Evolutionary conservation across 2,888 invertebrate genomes (phyloP), one percentile per base, ranked within the genome.

Genomic region (Rhaphigaster nebulosa): DNA sequence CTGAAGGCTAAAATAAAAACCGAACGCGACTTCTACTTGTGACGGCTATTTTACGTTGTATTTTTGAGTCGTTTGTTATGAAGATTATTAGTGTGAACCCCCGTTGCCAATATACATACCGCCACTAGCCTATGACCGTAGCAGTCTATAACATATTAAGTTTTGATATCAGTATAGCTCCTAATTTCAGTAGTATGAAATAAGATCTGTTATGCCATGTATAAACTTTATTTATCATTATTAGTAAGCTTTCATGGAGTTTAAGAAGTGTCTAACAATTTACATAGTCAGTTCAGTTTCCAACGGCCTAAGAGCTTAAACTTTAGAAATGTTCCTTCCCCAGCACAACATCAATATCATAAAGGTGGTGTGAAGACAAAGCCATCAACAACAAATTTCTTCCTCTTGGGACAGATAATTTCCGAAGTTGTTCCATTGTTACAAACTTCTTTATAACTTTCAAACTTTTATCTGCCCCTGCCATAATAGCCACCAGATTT

Each of bases 331-430:
- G 6, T 34, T 65, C 26, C 29, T 34, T 18, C 38, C 10, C 70
- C 34, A 76, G 70, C 70, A 76, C 38, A 76, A 76, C 70, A 76
- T 76, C 70, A 76, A 76, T 76, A 76, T 76, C 70, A 34, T 76
- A 38, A 76, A 76, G 70, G 70, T 38, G 70, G 70, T 76, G 70
- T 76, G 70, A 76, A 76, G 70, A 84, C 84, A 41, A 84, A 50
- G 45, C 45, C 84, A 45, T 84, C 84, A 76, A 76, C 70, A 76
- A 84, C 84, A 84, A 84, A 84, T 84, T 45, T 84, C 84, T 84
- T 84, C 84, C 84, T 45, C 84, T 45, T 13, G 84, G 41, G 84
- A 84, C 84, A 84, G 45, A 84, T 45, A 84, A 84, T 45, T 50
- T 18, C n/a, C 41, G 41, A 84, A 84, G 45, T 84, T 84, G 84